Evolutionary conservation across 2,113 vertebrate genomes (phyloP).

Genomic region (Tor tambroides): DNA sequence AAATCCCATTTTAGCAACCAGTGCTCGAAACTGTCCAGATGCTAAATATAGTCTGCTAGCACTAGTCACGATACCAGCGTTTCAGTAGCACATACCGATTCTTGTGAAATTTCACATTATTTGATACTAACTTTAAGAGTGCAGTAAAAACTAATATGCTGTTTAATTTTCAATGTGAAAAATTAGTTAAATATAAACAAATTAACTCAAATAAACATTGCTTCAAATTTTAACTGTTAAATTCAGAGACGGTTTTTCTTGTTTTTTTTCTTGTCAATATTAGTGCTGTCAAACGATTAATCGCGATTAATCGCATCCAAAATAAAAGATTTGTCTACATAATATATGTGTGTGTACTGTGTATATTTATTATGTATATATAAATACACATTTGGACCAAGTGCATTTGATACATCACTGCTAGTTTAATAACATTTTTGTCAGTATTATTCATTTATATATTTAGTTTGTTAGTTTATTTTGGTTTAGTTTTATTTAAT

Average conservation of each 20-base stretch:
- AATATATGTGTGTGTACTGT: too few species aligned
- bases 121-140: neutral
- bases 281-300: too few species aligned
- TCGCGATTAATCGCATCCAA: too few species aligned
- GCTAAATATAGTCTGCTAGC: slow-evolving; percentile 28
- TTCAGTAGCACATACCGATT: neutral
- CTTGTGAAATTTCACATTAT: neutral
- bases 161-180: neutral
- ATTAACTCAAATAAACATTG: neutral
- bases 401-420: neutral
- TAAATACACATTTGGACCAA: neutral
- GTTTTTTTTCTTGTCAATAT: neutral
- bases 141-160: neutral
- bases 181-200: neutral
- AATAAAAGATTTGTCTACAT: too few species aligned
- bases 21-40: slow-evolving; percentile 9
- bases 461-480: neutral
- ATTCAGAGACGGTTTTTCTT: neutral
- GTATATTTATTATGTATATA: neutral
- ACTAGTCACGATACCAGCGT: neutral
- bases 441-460: neutral
- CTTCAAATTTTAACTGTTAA: neutral
- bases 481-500: neutral
- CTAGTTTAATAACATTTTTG: neutral
- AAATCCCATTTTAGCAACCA: slow-evolving; percentile 1